These are phyloP conservation scores for Crocodylus rhombifer DNA, from an alignment of 2,797 vertebrate genomes.

Conservation along the genomic window DNA sequence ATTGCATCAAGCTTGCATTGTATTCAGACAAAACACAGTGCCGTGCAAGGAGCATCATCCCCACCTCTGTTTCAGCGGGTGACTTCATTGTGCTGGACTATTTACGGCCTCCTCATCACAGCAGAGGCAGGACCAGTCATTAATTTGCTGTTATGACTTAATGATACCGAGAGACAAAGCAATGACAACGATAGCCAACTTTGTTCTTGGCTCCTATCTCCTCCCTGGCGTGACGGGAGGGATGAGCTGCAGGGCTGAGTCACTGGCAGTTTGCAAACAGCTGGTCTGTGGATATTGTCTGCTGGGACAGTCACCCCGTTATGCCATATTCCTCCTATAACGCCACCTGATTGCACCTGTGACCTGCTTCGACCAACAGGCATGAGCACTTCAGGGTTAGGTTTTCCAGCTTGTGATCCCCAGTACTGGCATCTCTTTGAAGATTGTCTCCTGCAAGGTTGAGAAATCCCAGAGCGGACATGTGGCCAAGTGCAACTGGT, in stretches of 20 bases:
- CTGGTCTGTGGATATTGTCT: slow-evolving; percentile 48
- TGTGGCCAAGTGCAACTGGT: background rate
- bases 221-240: background rate
- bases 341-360: slow-evolving; percentile 16
- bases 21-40: slow-evolving; percentile 39
- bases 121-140: background rate
- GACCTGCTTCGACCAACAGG: slow-evolving; percentile 4
- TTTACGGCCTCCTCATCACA: background rate
- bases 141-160: background rate
- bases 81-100: background rate
- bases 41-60: background rate
- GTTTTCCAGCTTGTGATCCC: slow-evolving; percentile 15
- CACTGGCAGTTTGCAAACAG: slow-evolving; percentile 38
- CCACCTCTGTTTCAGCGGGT: background rate
- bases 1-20: slow-evolving; percentile 27
- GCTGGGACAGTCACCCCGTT: slow-evolving; percentile 47
- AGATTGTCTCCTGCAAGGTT: background rate
- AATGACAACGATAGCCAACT: background rate
- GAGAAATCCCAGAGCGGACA: background rate
- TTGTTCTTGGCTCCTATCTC: slow-evolving; percentile 38
- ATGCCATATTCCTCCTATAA: slow-evolving; percentile 2
- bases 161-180: background rate
- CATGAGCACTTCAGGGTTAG: slow-evolving; percentile 14
- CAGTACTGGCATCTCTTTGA: background rate
- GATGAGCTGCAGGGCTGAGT: slow-evolving; percentile 50